phyloP scores from a whole-genome alignment of 1,140 invertebrate species.

The Brachionus koreanus region DNA sequence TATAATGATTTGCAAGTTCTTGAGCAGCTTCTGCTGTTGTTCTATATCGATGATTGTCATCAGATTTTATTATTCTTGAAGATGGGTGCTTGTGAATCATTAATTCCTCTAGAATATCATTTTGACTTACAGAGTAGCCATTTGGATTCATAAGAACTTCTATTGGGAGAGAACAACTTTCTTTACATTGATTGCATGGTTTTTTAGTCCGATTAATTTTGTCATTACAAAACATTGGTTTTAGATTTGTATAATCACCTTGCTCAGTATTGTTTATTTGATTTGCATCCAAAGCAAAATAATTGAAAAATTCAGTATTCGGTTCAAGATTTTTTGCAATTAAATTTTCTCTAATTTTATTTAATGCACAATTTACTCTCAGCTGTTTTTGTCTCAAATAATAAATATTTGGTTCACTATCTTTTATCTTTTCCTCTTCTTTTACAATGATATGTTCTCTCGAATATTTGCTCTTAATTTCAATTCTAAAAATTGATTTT shows the following conservation, averaged over 20 bases:
- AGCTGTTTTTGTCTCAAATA: background rate
- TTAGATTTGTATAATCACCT: background rate
- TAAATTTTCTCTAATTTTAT: constrained; percentile 18
- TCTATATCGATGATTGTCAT: background rate
- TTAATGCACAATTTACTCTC: constrained; percentile 21
- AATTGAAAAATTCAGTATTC: background rate
- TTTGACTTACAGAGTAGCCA: background rate
- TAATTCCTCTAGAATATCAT: constrained; percentile 14
- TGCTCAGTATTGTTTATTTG: background rate
- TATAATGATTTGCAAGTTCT: background rate
- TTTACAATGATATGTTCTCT: background rate
- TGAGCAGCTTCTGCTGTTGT: constrained; percentile 2
- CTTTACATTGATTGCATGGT: background rate
- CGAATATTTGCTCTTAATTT: background rate
- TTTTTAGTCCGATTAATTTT: background rate
- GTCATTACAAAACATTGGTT: background rate
- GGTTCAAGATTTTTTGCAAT: background rate
- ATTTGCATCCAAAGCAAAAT: background rate
- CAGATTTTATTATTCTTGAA: background rate
- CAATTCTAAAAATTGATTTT: constrained; percentile 13
- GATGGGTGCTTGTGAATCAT: constrained; percentile 29
- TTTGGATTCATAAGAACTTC: background rate
- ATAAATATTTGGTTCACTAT: background rate
- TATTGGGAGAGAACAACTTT: constrained; percentile 29
- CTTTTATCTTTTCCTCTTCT: background rate